These are phyloP conservation scores for Sardina pilchardus DNA, from an alignment of 2,113 vertebrate species.

Conservation along the genomic window DNA sequence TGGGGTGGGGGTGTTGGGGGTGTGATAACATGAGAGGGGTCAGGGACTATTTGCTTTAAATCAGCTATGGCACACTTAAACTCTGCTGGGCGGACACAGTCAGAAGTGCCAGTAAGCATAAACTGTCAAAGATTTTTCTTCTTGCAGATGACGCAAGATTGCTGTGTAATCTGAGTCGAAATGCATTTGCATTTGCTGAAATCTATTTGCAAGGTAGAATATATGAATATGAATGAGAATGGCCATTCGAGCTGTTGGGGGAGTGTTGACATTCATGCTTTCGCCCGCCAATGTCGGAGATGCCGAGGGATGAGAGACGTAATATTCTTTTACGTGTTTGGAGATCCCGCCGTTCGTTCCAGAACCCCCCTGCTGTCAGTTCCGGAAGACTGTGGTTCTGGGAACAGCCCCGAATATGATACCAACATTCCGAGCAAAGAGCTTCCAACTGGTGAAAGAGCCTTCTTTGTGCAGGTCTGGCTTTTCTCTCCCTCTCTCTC, in stretches of 20 bases:
- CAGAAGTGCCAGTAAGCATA: neutral
- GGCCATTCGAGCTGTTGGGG: neutral
- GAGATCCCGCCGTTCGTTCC: constrained; percentile 23
- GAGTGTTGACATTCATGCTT: neutral
- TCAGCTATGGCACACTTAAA: neutral
- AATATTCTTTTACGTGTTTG: constrained; percentile 10
- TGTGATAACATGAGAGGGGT: neutral
- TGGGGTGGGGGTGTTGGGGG: neutral
- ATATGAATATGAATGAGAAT: neutral
- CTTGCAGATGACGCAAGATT: neutral
- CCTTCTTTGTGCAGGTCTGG: constrained; percentile 21
- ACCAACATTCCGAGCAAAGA: constrained; percentile 22
- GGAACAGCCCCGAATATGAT: constrained; percentile 29
- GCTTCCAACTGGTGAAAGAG: constrained; percentile 31
- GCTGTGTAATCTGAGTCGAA: neutral
- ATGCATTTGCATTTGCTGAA: neutral
- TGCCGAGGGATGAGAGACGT: neutral
- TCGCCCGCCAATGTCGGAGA: neutral
- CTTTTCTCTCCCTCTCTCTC: constrained; percentile 16
- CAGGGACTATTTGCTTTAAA: neutral
- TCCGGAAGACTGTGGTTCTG: constrained; percentile 36
- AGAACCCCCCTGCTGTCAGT: constrained; percentile 25
- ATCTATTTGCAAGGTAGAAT: neutral
- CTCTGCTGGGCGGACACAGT: neutral
- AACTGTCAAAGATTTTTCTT: neutral